Percentiles rank a stretch among this genome's conserved stretches.
Conservation (phyloP, 2,888 invertebrate species). For the Sphinx pinastri region DNA sequence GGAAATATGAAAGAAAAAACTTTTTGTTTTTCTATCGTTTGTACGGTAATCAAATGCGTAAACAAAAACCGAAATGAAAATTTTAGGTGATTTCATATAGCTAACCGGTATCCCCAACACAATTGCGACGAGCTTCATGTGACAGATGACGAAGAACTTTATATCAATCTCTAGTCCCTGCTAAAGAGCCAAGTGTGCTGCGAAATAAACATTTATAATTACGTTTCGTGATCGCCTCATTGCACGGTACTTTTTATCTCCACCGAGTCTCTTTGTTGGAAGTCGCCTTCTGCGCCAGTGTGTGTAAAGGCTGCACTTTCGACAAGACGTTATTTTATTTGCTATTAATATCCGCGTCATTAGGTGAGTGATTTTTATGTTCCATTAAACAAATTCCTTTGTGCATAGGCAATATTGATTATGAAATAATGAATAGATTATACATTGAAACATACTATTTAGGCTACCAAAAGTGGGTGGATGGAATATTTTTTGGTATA, state of each 20-base stretch:
- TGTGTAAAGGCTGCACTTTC: conserved; percentile 80
- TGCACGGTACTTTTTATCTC: conserved; percentile 56
- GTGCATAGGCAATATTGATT: background rate
- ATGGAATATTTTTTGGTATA: too few relatives aligned
- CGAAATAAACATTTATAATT: conserved; percentile 51
- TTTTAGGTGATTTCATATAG: conserved; percentile 37
- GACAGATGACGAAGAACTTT: conserved; percentile 50
- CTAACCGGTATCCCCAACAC: conserved; percentile 45
- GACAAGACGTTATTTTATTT: conserved; percentile 48
- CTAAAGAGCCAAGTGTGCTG: conserved; percentile 45
- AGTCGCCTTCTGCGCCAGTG: conserved; percentile 83
- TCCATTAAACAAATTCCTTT: conserved; percentile 9
- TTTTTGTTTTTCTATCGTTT: too few relatives aligned
- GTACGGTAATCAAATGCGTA: too few relatives aligned
- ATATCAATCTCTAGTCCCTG: conserved; percentile 52
- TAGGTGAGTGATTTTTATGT: conserved; percentile 52
- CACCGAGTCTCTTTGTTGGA: conserved; percentile 62
- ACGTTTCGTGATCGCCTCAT: conserved; percentile 42
- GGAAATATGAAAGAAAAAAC: too few relatives aligned
- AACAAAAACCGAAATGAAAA: conserved; percentile 17
- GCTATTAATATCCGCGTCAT: conserved; percentile 32
- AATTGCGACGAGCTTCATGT: conserved; percentile 59
- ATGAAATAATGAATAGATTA: background rate
- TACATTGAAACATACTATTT: background rate
- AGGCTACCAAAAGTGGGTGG: too few relatives aligned